These are phyloP conservation scores for Lepidochrysops patricia DNA, from an alignment of 2,888 invertebrate genomes.

Conservation along the genomic window DNA sequence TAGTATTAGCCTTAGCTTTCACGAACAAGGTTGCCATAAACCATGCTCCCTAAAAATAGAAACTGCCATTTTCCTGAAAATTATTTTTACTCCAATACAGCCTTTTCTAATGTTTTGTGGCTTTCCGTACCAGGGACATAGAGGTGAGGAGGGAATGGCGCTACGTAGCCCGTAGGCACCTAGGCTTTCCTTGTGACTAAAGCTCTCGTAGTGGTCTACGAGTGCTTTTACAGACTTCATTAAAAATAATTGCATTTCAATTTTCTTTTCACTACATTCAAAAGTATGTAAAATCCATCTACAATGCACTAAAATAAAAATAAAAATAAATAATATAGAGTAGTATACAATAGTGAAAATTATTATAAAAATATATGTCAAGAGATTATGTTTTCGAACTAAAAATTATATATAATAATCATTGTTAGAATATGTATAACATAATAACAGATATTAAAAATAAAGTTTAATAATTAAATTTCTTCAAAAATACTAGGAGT, in stretches of 20 bases:
- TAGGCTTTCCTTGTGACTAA: not conserved
- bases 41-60: not conserved
- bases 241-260: slow-evolving; percentile 1
- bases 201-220: not conserved
- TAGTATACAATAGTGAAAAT: no score
- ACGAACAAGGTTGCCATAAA: not conserved
- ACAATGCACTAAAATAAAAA: not conserved
- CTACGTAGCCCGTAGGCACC: not conserved
- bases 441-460: no score
- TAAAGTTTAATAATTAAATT: no score
- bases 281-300: not conserved
- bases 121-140: slow-evolving; percentile 11
- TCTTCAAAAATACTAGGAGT: no score
- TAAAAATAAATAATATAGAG: not conserved
- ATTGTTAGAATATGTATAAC: no score
- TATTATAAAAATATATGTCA: no score
- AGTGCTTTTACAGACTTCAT: not conserved
- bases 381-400: no score
- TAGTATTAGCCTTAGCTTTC: not conserved
- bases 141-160: not conserved
- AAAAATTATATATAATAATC: no score
- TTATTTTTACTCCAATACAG: not conserved
- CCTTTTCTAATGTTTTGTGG: slow-evolving; percentile 15
- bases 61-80: not conserved
- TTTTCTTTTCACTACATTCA: not conserved